These are phyloP conservation scores for Troides aeacus DNA, from an alignment of 2,888 invertebrate genomes.

Conservation along the genomic window DNA sequence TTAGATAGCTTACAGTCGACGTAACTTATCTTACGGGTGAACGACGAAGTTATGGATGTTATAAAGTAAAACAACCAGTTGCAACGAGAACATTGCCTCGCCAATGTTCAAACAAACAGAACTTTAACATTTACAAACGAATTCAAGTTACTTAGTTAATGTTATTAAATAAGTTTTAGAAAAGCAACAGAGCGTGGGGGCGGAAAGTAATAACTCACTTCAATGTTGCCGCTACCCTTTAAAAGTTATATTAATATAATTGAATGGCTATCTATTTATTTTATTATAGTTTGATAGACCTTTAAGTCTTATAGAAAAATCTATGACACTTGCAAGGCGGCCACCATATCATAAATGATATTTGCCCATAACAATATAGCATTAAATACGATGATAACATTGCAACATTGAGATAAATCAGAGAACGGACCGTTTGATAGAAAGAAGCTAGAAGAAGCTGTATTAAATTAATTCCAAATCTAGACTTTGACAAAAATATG, in stretches of 20 bases:
- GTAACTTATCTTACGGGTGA: background rate
- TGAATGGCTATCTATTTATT: background rate
- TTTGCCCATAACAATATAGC: no score
- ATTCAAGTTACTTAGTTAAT: slow-evolving; percentile 26
- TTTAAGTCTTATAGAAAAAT: no score
- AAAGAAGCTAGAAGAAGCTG: no score
- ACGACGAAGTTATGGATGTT: background rate
- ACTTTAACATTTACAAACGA: slow-evolving; percentile 22
- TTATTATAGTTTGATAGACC: background rate
- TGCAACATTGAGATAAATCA: no score
- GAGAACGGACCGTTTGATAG: no score
- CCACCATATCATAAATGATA: background rate
- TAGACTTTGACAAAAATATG: no score
- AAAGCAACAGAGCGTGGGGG: slow-evolving; percentile 23
- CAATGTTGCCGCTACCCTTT: slow-evolving; percentile 10
- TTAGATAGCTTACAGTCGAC: background rate
- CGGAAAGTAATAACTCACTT: slow-evolving; percentile 26
- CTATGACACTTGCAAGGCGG: background rate
- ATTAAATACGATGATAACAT: no score
- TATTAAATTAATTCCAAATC: no score
- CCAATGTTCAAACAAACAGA: slow-evolving; percentile 19
- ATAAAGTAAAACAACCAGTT: slow-evolving; percentile 2
- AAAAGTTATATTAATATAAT: slow-evolving; percentile 12
- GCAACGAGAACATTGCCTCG: slow-evolving; percentile 3
- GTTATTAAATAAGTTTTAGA: slow-evolving; percentile 30